A percentile compares a stretch with the other conserved stretches of the same genome.
Evolutionary conservation across 2,797 vertebrate species (phyloP).

Genomic region (Tragopan temminckii): DNA sequence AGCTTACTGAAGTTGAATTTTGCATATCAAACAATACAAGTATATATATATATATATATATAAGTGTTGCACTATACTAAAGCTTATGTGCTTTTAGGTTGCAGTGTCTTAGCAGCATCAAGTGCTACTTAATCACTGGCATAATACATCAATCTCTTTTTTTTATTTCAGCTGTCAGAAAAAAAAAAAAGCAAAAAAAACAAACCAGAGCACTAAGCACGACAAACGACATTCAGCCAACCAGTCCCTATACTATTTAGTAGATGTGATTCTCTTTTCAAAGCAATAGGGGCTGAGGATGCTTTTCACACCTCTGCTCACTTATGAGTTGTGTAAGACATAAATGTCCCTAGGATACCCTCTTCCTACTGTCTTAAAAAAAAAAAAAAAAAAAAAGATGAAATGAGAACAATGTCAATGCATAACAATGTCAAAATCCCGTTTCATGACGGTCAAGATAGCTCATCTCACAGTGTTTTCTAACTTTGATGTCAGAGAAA

Average conservation of each 20-base stretch:
- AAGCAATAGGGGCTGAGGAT: neutral
- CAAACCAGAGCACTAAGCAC: neutral
- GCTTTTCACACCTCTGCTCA: neutral
- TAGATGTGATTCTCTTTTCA: slow-evolving; percentile 10
- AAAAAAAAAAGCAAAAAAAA: neutral
- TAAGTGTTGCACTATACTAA: neutral
- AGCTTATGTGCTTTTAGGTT: neutral
- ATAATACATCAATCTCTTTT: neutral
- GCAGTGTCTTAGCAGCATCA: neutral
- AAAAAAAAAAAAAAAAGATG: slow-evolving; percentile 5
- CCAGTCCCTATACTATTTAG: neutral
- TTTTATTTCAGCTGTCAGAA: neutral
- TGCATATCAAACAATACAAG: neutral
- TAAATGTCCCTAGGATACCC: slow-evolving; percentile 21
- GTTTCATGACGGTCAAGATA: slow-evolving; percentile 65
- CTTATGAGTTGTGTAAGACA: neutral
- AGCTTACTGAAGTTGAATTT: neutral
- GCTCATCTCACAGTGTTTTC: slow-evolving; percentile 39
- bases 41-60: no score
- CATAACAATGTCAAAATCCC: slow-evolving; percentile 50
- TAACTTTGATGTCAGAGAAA: slow-evolving; percentile 40
- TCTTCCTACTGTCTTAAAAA: slow-evolving; percentile 25
- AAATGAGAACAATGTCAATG: neutral
- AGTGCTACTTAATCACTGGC: neutral
- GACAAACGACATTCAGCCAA: neutral